Evolutionary conservation across 2,113 vertebrate species (phyloP).

Genomic region (Furnarius figulus): DNA sequence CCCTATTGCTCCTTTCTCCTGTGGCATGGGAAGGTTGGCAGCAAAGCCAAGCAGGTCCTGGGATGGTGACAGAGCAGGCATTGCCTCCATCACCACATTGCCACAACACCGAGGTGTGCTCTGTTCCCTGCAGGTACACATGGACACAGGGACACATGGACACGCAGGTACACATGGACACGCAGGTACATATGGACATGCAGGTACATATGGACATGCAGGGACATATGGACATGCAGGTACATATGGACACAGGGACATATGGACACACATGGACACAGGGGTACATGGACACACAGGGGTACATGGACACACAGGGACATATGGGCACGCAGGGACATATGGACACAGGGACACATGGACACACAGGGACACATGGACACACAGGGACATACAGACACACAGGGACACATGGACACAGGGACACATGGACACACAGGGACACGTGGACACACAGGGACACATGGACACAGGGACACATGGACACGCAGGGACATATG

Average conservation of each 20-base stretch:
- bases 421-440: too few species aligned
- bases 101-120: background rate
- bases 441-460: background rate
- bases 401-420: fast-evolving
- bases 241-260: fast-evolving
- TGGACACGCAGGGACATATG: too few species aligned
- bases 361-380: fast-evolving
- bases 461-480: fast-evolving
- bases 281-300: background rate
- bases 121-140: background rate
- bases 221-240: fast-evolving
- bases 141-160: too few species aligned
- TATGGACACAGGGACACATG: fast-evolving
- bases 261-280: fast-evolving
- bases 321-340: too few species aligned
- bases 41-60: background rate
- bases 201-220: too few species aligned
- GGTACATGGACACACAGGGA: fast-evolving
- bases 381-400: fast-evolving
- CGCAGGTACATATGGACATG: too few species aligned
- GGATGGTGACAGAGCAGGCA: fast-evolving
- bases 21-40: background rate
- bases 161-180: too few species aligned
- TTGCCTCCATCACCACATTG: fast-evolving
- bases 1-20: fast-evolving